These are phyloP conservation scores for Spatulosminthurus flaviceps DNA, from an alignment of 2,888 invertebrate genomes.

Conservation along the genomic window DNA sequence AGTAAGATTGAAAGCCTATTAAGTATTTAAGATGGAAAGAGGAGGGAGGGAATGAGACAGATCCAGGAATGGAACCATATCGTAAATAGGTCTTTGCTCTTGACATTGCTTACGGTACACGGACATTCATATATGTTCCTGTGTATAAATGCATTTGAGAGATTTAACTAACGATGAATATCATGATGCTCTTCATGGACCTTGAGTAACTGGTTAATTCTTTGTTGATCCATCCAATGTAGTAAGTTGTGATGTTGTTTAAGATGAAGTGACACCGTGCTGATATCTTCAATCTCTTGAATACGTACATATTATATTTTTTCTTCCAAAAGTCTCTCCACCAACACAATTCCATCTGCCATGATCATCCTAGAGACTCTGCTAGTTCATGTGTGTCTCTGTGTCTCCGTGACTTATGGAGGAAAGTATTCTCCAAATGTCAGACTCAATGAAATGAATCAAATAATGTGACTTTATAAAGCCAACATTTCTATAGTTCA, in stretches of 20 bases:
- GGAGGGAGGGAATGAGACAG: not conserved
- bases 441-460: too few relatives aligned
- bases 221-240: conserved; percentile 15
- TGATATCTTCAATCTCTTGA: conserved; percentile 6
- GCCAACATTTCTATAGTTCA: too few relatives aligned
- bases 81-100: conserved; percentile 18
- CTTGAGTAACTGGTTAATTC: conserved; percentile 14
- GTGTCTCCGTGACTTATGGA: too few relatives aligned
- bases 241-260: conserved; percentile 4
- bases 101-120: not conserved
- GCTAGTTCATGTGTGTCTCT: too few relatives aligned
- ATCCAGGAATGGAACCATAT: conserved; percentile 6
- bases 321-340: too few relatives aligned
- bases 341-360: too few relatives aligned
- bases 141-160: too few relatives aligned
- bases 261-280: not conserved
- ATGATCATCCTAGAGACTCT: too few relatives aligned
- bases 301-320: too few relatives aligned
- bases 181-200: not conserved
- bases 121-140: too few relatives aligned
- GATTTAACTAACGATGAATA: not conserved
- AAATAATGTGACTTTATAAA: too few relatives aligned
- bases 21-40: not conserved
- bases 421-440: too few relatives aligned
- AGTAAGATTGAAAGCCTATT: conserved; percentile 13